Percentiles rank a stretch among this genome's conserved stretches.
These are phyloP conservation scores for Larimichthys crocea DNA, from an alignment of 2,113 vertebrate species.

Conservation along the genomic window DNA sequence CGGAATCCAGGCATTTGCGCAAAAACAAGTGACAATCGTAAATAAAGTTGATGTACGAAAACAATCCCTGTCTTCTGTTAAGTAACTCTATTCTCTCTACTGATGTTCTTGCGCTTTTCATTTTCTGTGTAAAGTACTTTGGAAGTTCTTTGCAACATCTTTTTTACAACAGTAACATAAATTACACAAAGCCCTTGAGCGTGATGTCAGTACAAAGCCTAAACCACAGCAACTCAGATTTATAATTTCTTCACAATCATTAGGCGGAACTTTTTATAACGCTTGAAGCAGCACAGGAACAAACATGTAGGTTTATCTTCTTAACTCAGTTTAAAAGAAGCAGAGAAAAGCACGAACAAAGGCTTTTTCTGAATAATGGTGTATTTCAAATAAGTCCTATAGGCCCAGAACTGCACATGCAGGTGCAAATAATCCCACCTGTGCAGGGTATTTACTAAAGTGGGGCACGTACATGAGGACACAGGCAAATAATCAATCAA, in stretches of 20 bases:
- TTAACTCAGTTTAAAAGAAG: background rate
- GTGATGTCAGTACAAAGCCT: background rate
- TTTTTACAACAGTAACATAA: background rate
- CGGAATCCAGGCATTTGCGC: background rate
- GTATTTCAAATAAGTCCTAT: conserved; percentile 13
- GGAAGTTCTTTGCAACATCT: background rate
- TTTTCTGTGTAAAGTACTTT: background rate
- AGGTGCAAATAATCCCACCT: conserved; percentile 37
- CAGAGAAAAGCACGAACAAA: conserved; percentile 3
- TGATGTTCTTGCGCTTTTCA: background rate
- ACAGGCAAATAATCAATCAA: conserved; percentile 28
- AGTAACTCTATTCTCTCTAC: background rate
- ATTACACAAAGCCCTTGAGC: background rate
- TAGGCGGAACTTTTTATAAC: background rate
- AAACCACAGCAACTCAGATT: background rate
- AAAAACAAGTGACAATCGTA: conserved; percentile 9
- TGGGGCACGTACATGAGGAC: conserved; percentile 26
- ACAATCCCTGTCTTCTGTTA: background rate
- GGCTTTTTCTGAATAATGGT: conserved; percentile 1
- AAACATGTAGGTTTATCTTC: background rate
- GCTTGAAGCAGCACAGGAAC: background rate
- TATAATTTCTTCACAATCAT: background rate
- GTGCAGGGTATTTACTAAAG: conserved; percentile 32
- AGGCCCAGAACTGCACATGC: conserved; percentile 9
- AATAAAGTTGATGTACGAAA: conserved; percentile 10